Evolutionary conservation across 2,113 vertebrate genomes (phyloP), one percentile per base, ranked within the genome.

Genomic region (Erythrocercus mccallii): DNA sequence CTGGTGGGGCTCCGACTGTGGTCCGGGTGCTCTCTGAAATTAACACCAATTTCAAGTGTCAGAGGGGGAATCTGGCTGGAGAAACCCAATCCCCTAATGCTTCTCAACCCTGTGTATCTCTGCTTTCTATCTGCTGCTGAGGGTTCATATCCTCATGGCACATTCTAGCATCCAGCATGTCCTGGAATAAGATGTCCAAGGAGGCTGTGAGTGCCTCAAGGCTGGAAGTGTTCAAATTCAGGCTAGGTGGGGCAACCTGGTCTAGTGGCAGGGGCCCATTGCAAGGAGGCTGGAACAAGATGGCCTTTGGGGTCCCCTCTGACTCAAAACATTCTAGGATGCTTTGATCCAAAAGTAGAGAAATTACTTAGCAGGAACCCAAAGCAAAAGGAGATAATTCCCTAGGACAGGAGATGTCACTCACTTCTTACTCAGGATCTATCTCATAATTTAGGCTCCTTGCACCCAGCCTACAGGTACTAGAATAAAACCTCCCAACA

Each of bases 11-110:
- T 83, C 35, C 71, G 38, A 4, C 1, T 76, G 31, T 0, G 0
- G 9, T 50, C 7, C 2, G 3, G 5, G 8, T 38, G 35, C 22
- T 69, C 30, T 35, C 33, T 70, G 38, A 70, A 48, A 27, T 88
- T n/a, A 40, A 12, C 30, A 40, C 5, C 7, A 40, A n/a, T 18
- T 33, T 27, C 30, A 33, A 38, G 33, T 12, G n/a, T 42, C 24
- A 58, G 68, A 8, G 19, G 11, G 10, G 25, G 5, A 0, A 0
- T 69, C 60, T 80, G 74, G 31, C 14, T 12, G 10, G 40, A 57
- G 27, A 48, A 70, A 2, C 11, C 10, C 0, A 0, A 4, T 9
- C 65, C 23, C 24, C 0, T 2, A 10, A 5, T 35, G n/a, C 1
- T 80, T 48, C 35, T 64, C 23, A 40, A 0, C 18, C 23, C 4